phyloP scores from a whole-genome alignment of 2,888 invertebrate species.

The Belgica antarctica region DNA sequence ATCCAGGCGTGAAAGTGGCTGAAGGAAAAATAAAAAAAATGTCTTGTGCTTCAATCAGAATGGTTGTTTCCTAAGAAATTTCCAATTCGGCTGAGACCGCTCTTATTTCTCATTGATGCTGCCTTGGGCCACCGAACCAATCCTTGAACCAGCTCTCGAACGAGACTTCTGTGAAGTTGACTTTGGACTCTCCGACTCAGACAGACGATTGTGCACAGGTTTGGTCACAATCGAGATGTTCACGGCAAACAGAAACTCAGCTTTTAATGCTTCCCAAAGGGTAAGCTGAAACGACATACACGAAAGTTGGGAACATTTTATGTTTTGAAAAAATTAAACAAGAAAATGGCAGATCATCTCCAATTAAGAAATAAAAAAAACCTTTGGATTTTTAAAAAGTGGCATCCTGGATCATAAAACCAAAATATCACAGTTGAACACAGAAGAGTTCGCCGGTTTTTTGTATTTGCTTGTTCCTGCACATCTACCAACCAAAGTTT shows the following conservation, averaged over 20 bases:
- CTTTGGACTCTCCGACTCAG: constrained; percentile 33
- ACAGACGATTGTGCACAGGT: constrained; percentile 56
- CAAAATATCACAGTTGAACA: too few species aligned
- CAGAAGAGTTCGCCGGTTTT: too few species aligned
- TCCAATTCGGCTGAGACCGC: constrained; percentile 31
- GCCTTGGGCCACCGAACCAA: background rate
- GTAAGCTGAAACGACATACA: constrained; percentile 60
- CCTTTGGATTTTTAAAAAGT: too few species aligned
- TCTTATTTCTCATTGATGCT: background rate
- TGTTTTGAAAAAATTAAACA: too few species aligned
- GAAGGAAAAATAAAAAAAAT: too few species aligned
- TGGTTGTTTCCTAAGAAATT: constrained; percentile 28
- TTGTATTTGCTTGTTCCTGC: too few species aligned
- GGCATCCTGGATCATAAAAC: too few species aligned
- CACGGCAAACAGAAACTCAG: constrained; percentile 69
- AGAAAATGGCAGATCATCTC: too few species aligned
- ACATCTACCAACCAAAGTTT: too few species aligned
- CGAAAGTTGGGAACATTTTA: too few species aligned
- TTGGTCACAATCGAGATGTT: constrained; percentile 73
- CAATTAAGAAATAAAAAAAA: too few species aligned
- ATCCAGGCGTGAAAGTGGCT: too few species aligned
- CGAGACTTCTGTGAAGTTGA: constrained; percentile 28
- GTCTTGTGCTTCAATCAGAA: constrained; percentile 10
- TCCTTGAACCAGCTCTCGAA: constrained; percentile 28
- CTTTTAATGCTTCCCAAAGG: constrained; percentile 65